Evolutionary conservation across 2,113 vertebrate genomes (phyloP).

Genomic region (Heterochromis multidens): DNA sequence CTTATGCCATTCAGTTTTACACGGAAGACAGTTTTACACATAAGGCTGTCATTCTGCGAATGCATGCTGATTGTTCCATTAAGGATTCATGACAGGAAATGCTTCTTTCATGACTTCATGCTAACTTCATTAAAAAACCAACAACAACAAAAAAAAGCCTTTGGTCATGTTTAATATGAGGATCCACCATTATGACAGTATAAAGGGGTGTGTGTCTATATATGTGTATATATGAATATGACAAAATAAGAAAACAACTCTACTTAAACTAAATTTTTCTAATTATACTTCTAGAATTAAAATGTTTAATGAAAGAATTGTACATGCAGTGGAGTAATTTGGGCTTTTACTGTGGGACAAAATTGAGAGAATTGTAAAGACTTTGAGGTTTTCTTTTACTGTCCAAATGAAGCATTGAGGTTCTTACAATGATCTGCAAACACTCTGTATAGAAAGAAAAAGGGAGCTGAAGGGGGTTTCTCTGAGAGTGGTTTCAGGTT

Average conservation of each 20-base stretch:
- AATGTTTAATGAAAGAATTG: not conserved
- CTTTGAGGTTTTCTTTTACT: too few species aligned
- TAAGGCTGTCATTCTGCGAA: too few species aligned
- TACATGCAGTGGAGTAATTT: not conserved
- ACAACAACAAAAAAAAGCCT: too few species aligned
- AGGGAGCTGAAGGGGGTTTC: not conserved
- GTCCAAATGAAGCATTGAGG: too few species aligned
- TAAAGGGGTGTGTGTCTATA: not conserved
- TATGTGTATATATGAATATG: not conserved
- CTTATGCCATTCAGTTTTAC: not conserved
- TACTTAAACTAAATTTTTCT: too few species aligned
- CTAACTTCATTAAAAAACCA: too few species aligned
- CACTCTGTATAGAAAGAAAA: not conserved
- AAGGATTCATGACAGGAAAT: not conserved
- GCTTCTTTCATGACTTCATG: not conserved
- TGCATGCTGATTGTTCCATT: not conserved
- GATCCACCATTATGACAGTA: too few species aligned
- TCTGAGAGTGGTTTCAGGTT: not conserved
- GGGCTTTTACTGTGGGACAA: not conserved
- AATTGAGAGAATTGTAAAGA: not conserved
- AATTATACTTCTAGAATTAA: not conserved
- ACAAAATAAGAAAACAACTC: too few species aligned
- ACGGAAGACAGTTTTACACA: too few species aligned
- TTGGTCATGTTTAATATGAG: too few species aligned
- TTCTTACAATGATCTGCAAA: not conserved